Evolutionary conservation across 2,113 vertebrate genomes (phyloP).

Genomic region (Ochotona princeps): DNA sequence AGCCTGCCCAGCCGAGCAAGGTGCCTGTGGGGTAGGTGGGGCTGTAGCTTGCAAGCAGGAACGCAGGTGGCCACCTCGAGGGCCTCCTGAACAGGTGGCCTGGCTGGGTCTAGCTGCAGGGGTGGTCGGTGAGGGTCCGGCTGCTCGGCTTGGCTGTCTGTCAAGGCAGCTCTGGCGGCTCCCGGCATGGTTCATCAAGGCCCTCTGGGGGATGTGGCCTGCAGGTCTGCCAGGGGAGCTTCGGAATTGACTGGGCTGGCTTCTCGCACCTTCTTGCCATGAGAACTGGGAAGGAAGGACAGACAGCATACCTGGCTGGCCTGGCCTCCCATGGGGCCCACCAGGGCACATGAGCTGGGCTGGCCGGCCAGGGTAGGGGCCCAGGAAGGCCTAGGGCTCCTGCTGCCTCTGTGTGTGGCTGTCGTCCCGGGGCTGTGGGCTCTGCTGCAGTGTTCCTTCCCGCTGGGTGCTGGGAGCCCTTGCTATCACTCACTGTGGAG

Average conservation of each 20-base stretch:
- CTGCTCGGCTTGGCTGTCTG: too few species aligned
- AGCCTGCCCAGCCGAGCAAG: too few species aligned
- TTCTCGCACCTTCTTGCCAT: background rate
- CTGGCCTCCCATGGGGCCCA: background rate
- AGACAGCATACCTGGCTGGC: rapidly evolving
- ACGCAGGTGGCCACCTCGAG: background rate
- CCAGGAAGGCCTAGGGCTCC: too few species aligned
- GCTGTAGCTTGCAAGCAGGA: background rate
- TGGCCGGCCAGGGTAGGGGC: background rate
- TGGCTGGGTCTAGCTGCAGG: background rate
- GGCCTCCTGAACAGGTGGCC: background rate
- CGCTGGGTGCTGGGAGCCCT: too few species aligned
- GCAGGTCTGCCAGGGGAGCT: background rate
- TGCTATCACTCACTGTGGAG: too few species aligned
- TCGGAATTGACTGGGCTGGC: background rate
- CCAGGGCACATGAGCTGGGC: rapidly evolving
- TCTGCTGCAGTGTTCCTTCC: too few species aligned
- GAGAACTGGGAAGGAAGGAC: background rate
- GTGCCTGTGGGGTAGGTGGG: too few species aligned
- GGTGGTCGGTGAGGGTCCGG: background rate
- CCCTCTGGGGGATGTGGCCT: background rate
- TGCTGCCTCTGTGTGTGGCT: too few species aligned
- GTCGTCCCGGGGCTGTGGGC: too few species aligned
- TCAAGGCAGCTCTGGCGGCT: background rate
- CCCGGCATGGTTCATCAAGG: background rate